Percentiles rank a stretch among this genome's conserved stretches.
Conservation (phyloP, 1,140 invertebrate genomes). For the Gryllus bimaculatus region DNA sequence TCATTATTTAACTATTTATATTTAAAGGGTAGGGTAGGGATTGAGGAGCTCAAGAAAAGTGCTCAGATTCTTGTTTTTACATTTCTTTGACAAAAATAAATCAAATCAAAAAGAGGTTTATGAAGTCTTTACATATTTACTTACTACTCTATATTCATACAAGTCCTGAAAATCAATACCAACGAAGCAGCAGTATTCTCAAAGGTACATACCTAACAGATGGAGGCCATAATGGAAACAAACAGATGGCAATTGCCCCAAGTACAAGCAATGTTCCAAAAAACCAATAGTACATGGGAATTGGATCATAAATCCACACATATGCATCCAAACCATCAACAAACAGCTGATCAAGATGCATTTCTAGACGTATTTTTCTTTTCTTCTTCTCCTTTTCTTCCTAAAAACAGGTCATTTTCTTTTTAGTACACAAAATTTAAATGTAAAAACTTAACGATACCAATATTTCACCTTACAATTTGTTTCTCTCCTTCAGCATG, state of each 20-base stretch:
- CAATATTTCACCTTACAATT: constrained; percentile 16
- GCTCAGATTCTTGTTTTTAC: too few species aligned
- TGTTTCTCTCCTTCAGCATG: constrained; percentile 41
- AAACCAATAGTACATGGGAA: constrained; percentile 92
- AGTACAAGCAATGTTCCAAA: constrained; percentile 85
- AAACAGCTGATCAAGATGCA: constrained; percentile 92
- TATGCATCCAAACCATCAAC: constrained; percentile 91
- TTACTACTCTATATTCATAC: too few species aligned
- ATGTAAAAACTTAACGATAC: not conserved
- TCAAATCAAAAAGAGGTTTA: too few species aligned
- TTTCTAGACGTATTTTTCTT: constrained; percentile 73
- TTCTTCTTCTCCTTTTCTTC: constrained; percentile 41
- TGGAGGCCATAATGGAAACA: constrained; percentile 96
- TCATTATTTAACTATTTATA: too few species aligned
- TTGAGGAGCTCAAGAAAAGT: too few species aligned
- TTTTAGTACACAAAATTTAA: not conserved
- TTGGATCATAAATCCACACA: constrained; percentile 99
- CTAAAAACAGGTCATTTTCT: not conserved
- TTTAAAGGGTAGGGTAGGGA: too few species aligned
- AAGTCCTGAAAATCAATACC: too few species aligned
- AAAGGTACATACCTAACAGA: constrained; percentile 50
- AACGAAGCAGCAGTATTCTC: not conserved
- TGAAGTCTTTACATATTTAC: too few species aligned
- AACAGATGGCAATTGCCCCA: constrained; percentile 88
- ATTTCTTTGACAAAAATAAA: too few species aligned